Conservation (phyloP, 2,888 invertebrate genomes). For the Synanthedon tipuliformis region DNA sequence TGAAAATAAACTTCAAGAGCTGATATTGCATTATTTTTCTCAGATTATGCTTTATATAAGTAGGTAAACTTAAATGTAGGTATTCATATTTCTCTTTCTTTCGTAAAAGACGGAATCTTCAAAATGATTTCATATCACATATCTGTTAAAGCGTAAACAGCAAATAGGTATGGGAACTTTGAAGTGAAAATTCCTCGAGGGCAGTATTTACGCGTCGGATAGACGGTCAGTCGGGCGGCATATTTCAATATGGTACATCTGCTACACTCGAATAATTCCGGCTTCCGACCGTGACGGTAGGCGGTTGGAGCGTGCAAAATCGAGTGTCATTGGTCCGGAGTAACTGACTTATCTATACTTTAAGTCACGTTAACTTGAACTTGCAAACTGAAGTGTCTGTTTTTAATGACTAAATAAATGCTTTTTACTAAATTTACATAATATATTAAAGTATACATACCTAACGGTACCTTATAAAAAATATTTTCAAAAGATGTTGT, state of each 20-base stretch:
- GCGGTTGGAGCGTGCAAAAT: conserved; percentile 36
- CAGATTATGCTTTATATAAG: no score
- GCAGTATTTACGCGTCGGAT: conserved; percentile 43
- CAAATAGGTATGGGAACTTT: conserved; percentile 43
- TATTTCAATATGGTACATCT: conserved; percentile 61
- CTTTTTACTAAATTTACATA: no score
- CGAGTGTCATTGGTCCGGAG: conserved; percentile 26
- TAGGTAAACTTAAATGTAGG: no score
- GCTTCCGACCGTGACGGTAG: conserved; percentile 36
- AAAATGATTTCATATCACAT: conserved; percentile 4
- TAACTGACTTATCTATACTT: background rate
- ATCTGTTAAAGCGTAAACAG: conserved; percentile 39
- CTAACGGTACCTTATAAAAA: no score
- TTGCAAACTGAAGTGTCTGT: no score
- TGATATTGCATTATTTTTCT: no score
- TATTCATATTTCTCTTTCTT: background rate
- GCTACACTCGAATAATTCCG: conserved; percentile 29
- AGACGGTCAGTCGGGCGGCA: conserved; percentile 40
- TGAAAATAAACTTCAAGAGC: no score
- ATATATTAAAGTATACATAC: no score
- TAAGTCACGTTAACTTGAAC: no score
- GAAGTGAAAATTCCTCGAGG: conserved; percentile 41
- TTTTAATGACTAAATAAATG: no score
- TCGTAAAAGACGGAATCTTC: no score
- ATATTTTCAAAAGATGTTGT: no score